Conservation (phyloP, 2,113 vertebrate genomes). For the Tupaia chinensis region DNA sequence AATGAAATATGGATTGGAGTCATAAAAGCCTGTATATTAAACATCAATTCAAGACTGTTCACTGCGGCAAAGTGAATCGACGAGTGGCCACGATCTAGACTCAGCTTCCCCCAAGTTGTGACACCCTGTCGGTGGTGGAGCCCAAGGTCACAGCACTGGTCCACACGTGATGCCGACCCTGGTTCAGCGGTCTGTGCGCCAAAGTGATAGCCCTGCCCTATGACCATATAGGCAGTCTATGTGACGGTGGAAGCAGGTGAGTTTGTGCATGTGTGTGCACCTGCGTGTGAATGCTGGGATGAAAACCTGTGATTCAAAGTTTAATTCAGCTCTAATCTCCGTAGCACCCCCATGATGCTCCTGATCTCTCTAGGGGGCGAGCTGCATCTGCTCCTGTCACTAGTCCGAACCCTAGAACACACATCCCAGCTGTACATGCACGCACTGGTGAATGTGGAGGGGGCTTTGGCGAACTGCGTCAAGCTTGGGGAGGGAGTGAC, state of each 20-base stretch:
- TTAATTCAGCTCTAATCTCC: background rate
- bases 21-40: conserved; percentile 23
- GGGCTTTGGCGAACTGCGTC: background rate
- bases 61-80: background rate
- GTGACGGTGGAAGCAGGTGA: background rate
- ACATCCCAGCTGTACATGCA: accelerated
- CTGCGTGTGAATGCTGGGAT: background rate
- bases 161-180: accelerated
- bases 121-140: accelerated
- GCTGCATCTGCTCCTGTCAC: background rate
- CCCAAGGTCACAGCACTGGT: too few species aligned
- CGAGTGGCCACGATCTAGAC: background rate
- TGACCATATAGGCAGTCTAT: background rate
- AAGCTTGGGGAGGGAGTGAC: background rate
- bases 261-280: too few species aligned
- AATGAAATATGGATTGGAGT: conserved; percentile 37
- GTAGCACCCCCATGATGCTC: background rate
- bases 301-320: background rate
- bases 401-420: background rate
- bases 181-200: background rate
- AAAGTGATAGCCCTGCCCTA: accelerated
- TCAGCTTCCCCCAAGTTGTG: background rate
- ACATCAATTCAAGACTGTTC: conserved; percentile 17
- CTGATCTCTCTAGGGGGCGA: background rate
- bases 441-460: background rate